Evolutionary conservation across 2,797 vertebrate species (phyloP), one percentile per base, ranked within the genome.

Genomic region (Schizopygopsis pylzovi): DNA sequence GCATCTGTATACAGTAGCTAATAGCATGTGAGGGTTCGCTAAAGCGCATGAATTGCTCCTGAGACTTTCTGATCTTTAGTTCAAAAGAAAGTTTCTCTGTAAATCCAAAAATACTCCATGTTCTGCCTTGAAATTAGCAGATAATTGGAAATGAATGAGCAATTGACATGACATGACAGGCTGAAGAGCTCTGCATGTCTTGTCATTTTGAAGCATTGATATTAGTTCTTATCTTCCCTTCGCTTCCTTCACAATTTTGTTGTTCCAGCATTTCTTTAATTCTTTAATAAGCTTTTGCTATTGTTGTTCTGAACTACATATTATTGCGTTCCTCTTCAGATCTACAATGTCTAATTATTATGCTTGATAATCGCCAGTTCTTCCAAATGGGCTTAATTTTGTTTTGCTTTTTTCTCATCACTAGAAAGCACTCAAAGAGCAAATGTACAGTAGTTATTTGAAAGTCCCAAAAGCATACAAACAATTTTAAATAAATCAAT

Each of bases 21-120:
- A 52, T 16, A 39, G 63, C 47, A 33, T 76, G 67, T 52, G 33
- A 82, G 82, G 82, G 37, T 72, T 67, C 4, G 25, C 86, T 82
- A 54, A 41, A 37, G 52, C 28, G 82, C 87, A 80, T 47, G 12
- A 56, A 65, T 84, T 87, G 79, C 65, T 79, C 86, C 45, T 16
- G 78, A 82, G 86, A 76, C 45, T 54, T 84, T 82, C 65, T 86
- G 79, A 86, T 84, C 45, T 89, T 70, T 84, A 54, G 70, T 81
- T 76, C 68, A 81, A 54, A 75, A 75, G 10, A 63, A 88, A 43
- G 83, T 86, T 56, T 85, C 65, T 67, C 20, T 6, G 63, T 37
- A 45, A 72, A 71, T 59, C 76, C 49, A 33, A 65, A 83, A 87
- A 78, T 47, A 79, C 75, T 43, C 47, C 6, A 61, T 0, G n/a